Evolutionary conservation across 2,888 invertebrate genomes (phyloP).

Genomic region (Cataglyphis albicans): DNA sequence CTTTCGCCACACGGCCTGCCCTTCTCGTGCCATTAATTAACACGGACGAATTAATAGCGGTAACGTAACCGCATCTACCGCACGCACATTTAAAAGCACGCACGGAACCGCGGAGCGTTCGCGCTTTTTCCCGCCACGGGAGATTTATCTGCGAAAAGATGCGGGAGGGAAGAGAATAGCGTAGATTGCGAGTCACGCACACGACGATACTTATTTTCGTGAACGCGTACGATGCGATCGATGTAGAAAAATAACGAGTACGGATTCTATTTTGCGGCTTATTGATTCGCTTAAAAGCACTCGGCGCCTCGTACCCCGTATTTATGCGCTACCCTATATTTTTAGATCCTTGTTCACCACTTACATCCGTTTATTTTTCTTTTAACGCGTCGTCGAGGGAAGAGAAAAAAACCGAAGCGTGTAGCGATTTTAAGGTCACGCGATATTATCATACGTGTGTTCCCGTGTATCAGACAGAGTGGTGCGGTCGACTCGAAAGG

Average conservation of each 20-base stretch:
- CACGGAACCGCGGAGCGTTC: neutral
- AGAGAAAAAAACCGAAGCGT: neutral
- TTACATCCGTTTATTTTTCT: constrained; percentile 44
- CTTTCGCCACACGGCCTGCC: neutral
- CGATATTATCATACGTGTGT: constrained; percentile 39
- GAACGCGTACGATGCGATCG: neutral
- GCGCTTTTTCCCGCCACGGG: neutral
- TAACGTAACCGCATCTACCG: constrained; percentile 67
- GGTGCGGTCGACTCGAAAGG: constrained; percentile 10
- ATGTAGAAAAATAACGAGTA: neutral
- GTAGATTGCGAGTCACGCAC: constrained; percentile 16
- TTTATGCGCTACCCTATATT: neutral
- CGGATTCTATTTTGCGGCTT: constrained; percentile 1
- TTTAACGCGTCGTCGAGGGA: constrained; percentile 6
- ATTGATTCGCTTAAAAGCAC: constrained; percentile 37
- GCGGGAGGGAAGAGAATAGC: neutral
- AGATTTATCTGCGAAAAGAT: constrained; percentile 13
- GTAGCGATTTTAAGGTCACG: constrained; percentile 46
- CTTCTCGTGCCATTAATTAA: constrained; percentile 66
- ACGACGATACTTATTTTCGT: neutral
- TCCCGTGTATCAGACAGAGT: neutral
- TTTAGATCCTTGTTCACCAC: constrained; percentile 28
- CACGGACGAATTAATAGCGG: constrained; percentile 67
- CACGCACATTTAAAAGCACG: constrained; percentile 43
- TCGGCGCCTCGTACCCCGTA: neutral